Evolutionary conservation across 2,888 invertebrate genomes (phyloP), one percentile per base, ranked within the genome.

Genomic region (Epirrhoe tristata): DNA sequence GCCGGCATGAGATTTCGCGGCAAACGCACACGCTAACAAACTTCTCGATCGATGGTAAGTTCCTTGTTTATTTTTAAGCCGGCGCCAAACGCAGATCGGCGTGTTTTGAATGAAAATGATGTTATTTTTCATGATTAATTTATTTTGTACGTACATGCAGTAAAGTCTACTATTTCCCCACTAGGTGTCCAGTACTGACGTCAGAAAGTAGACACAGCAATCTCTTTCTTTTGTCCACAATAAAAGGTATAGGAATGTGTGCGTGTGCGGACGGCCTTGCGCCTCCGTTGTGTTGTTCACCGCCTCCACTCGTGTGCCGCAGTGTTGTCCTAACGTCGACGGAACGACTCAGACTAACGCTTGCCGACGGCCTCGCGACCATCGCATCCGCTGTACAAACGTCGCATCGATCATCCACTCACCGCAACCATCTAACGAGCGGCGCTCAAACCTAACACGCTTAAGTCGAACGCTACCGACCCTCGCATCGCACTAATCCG

Each of bases 101-200:
- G 48, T 34, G n/a, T 8, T 5, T 34, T 34, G 24, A 4, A 52
- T 48, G 51, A 36, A 24, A 17, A 53, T 48, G 53, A 53, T 50
- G 10, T 53, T 57, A 43, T 14, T 46, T 53, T 24, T 24, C 24
- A 24, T 24, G 24, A 57, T 50, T 66, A 62, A 58, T 67, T 39
- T 75, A 68, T 69, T 70, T 66, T 68, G 70, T 71, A 75, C 68
- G 71, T 70, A 70, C 76, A 80, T 79, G 73, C 74, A 83, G 82
- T 87, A 90, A 88, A 88, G 78, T 90, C 83, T 85, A 85, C 84
- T 91, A 87, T 92, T 89, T 92, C 84, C 90, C 85, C 89, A 89
- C 81, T 93, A 93, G 93, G 93, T 93, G 83, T 93, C 87, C 93
- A 84, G 93, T 93, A 89, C 93, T 93, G 93, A 93, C 86, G 91